phyloP scores from a whole-genome alignment of 2,113 vertebrate species.

The Orthochromis malagaraziensis region DNA sequence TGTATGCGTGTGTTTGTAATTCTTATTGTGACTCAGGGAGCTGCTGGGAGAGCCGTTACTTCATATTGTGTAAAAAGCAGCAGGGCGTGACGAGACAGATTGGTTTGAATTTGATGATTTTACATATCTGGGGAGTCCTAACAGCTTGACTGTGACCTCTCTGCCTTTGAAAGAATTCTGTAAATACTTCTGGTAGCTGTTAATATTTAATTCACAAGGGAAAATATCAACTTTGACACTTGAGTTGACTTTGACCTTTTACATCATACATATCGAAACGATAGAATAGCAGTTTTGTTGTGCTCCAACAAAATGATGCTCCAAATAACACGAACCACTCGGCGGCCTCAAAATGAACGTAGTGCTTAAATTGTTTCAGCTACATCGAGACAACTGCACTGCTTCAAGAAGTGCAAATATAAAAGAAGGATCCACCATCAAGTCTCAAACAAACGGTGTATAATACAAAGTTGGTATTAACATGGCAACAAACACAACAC shows the following conservation, averaged over 20 bases:
- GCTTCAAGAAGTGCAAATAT: not conserved
- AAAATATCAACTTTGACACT: not conserved
- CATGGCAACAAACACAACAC: not conserved
- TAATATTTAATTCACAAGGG: not conserved
- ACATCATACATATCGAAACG: not conserved
- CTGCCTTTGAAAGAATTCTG: not conserved
- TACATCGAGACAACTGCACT: not conserved
- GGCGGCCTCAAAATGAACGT: rapidly evolving
- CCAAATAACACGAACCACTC: rapidly evolving
- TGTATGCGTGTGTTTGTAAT: not conserved
- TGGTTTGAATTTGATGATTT: constrained; percentile 18
- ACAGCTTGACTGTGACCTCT: not conserved
- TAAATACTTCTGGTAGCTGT: not conserved
- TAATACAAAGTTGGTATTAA: not conserved
- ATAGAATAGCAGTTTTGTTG: not conserved
- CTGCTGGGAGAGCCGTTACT: not conserved
- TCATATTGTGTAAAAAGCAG: not conserved
- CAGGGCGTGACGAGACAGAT: not conserved
- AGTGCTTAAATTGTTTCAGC: not conserved
- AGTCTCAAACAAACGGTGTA: not conserved
- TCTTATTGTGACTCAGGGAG: not conserved
- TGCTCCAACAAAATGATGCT: not conserved
- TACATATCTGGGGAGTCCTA: not conserved
- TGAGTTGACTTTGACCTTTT: not conserved
- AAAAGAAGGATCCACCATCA: not conserved